A percentile compares a stretch with the other conserved stretches of the same genome.
phyloP scores from a whole-genome alignment of 2,113 vertebrate genomes.

The Neodontobutis hainanensis region DNA sequence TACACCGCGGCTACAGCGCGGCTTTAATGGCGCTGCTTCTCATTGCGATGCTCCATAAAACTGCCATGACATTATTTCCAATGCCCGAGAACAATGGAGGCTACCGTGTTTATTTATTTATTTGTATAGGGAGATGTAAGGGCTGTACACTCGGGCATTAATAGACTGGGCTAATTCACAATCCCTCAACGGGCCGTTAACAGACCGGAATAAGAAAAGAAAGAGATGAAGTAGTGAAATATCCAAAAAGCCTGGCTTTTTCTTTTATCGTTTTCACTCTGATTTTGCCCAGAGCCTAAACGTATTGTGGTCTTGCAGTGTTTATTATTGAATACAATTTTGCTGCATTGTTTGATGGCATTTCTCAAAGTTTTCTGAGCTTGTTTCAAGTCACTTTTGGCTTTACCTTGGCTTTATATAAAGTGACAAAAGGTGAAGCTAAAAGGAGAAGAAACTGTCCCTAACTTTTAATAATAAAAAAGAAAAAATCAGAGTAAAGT shows the following conservation, averaged over 20 bases:
- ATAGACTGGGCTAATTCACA: background rate
- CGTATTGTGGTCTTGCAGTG: background rate
- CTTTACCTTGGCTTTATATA: background rate
- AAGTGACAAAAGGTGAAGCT: background rate
- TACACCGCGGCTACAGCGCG: background rate
- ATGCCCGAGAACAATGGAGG: background rate
- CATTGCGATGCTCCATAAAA: conserved; percentile 9
- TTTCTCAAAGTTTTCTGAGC: background rate
- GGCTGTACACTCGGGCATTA: background rate
- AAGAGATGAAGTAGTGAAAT: background rate
- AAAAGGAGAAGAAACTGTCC: background rate
- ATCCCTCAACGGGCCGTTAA: background rate
- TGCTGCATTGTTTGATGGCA: too few relatives aligned
- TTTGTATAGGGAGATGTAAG: background rate
- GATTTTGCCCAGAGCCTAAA: background rate
- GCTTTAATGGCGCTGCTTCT: conserved; percentile 7
- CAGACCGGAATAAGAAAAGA: background rate
- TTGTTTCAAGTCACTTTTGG: background rate
- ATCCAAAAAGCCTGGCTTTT: background rate
- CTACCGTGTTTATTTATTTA: conserved; percentile 1
- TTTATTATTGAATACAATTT: too few relatives aligned
- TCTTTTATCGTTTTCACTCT: background rate
- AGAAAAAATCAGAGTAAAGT: too few relatives aligned
- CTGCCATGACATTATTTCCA: conserved; percentile 3
- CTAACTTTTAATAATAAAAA: background rate